A percentile compares a stretch with the other conserved stretches of the same genome.
These are phyloP conservation scores for Steinernema feltiae DNA, from an alignment of 1,140 invertebrate genomes.

Conservation along the genomic window DNA sequence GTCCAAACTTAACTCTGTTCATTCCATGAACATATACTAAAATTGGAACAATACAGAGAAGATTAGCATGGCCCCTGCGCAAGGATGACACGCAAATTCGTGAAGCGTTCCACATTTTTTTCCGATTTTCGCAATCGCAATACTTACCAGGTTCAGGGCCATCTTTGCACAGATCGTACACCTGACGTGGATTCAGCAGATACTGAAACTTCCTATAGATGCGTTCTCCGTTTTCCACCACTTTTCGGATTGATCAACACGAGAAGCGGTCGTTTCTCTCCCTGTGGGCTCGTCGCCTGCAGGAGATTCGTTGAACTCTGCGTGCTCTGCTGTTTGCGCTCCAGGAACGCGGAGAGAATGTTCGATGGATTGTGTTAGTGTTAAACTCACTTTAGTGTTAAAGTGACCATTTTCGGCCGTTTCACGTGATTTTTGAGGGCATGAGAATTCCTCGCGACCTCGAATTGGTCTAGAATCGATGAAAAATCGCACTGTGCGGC, in stretches of 20 bases:
- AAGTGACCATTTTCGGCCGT: too few relatives aligned
- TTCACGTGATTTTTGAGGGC: too few relatives aligned
- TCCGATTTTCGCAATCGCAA: slow-evolving; percentile 75
- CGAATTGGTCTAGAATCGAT: too few relatives aligned
- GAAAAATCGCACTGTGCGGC: too few relatives aligned
- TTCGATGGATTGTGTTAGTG: too few relatives aligned
- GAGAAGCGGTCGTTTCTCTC: slow-evolving; percentile 74
- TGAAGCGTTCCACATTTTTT: slow-evolving; percentile 69
- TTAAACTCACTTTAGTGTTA: too few relatives aligned
- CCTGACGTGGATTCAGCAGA: slow-evolving; percentile 86
- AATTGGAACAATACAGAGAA: slow-evolving; percentile 82
- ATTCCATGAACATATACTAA: slow-evolving; percentile 61
- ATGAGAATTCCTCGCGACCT: too few relatives aligned
- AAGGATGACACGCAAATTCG: slow-evolving; percentile 85
- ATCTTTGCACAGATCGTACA: slow-evolving; percentile 81
- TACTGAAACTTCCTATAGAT: slow-evolving; percentile 69
- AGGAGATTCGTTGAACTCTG: too few relatives aligned
- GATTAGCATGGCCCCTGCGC: slow-evolving; percentile 88
- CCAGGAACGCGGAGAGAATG: too few relatives aligned
- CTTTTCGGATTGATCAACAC: slow-evolving; percentile 95
- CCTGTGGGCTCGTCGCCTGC: too few relatives aligned
- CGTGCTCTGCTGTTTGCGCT: too few relatives aligned
- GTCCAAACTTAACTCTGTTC: too few relatives aligned
- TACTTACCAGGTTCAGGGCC: slow-evolving; percentile 76
- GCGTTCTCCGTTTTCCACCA: slow-evolving; percentile 81